Evolutionary conservation across 1,140 invertebrate species (phyloP).

Genomic region (Sminthurinus signatus): DNA sequence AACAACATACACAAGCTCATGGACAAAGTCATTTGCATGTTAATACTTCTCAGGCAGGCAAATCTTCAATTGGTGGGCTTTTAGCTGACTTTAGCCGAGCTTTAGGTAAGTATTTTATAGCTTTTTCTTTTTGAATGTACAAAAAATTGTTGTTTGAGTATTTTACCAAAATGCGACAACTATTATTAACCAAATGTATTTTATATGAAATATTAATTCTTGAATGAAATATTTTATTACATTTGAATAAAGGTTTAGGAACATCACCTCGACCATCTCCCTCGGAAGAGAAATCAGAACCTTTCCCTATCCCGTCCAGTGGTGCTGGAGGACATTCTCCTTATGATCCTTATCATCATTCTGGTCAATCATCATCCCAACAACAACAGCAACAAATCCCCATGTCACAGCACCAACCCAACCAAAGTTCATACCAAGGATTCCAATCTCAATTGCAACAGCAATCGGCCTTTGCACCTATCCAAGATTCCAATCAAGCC

Average conservation of each 20-base stretch:
- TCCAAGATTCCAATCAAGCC: conserved; percentile 30
- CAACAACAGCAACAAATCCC: conserved; percentile 42
- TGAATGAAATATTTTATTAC: conserved; percentile 1
- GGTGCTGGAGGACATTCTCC: conserved; percentile 20
- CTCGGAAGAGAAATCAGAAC: conserved; percentile 43
- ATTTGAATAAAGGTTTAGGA: conserved; percentile 43
- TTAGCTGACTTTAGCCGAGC: conserved; percentile 52
- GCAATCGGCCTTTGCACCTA: conserved; percentile 33
- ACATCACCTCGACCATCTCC: conserved; percentile 46
- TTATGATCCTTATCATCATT: conserved; percentile 25
- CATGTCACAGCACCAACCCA: conserved; percentile 38
- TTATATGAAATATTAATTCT: no score
- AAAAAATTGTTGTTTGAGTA: no score
- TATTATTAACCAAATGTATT: no score
- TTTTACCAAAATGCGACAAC: no score
- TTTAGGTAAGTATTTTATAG: conserved; percentile 47
- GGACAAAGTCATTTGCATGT: conserved; percentile 13
- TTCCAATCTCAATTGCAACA: conserved; percentile 19
- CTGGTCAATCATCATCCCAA: conserved; percentile 37
- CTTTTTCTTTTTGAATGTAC: no score
- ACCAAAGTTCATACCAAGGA: conserved; percentile 27
- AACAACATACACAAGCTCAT: background rate
- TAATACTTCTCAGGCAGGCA: conserved; percentile 16
- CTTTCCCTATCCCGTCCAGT: conserved; percentile 34
- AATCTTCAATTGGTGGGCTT: conserved; percentile 50